These are phyloP conservation scores for Frieseomelitta varia DNA, from an alignment of 1,140 invertebrate species.

Conservation along the genomic window DNA sequence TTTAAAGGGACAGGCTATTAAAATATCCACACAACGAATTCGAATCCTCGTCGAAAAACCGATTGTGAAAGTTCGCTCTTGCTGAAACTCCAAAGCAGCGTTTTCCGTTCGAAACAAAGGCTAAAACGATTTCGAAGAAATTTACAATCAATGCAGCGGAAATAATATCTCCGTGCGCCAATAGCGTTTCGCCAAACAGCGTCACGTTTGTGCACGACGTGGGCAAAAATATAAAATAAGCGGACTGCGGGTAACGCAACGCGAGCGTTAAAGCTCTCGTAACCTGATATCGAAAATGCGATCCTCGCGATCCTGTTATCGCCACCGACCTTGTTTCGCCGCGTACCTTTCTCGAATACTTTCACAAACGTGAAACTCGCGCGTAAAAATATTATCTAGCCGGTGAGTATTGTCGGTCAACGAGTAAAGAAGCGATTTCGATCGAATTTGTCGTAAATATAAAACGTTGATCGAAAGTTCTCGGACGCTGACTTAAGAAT, in stretches of 20 bases:
- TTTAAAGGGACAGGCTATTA: slow-evolving; percentile 10
- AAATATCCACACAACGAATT: slow-evolving; percentile 15
- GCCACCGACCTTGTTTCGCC: background rate
- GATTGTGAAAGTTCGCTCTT: slow-evolving; percentile 32
- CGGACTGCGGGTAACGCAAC: background rate
- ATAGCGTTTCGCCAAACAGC: slow-evolving; percentile 33
- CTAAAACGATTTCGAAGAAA: slow-evolving; percentile 36
- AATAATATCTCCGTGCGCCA: slow-evolving; percentile 26
- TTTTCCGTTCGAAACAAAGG: slow-evolving; percentile 37
- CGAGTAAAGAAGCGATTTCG: background rate
- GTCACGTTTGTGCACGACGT: background rate
- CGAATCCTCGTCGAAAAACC: slow-evolving; percentile 28
- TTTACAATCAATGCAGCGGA: slow-evolving; percentile 33
- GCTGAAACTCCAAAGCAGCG: slow-evolving; percentile 37
- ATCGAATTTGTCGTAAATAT: background rate
- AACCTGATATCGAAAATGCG: slow-evolving; percentile 3
- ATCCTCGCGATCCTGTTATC: background rate
- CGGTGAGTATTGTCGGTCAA: too few species aligned
- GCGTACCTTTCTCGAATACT: background rate
- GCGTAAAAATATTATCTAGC: background rate
- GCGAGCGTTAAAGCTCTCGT: background rate
- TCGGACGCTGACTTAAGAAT: background rate
- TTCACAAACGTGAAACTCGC: slow-evolving; percentile 5
- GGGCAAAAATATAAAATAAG: slow-evolving; percentile 15
- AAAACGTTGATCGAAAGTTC: background rate